Evolutionary conservation across 2,888 invertebrate species (phyloP).

Genomic region (Heliconius ismenius): DNA sequence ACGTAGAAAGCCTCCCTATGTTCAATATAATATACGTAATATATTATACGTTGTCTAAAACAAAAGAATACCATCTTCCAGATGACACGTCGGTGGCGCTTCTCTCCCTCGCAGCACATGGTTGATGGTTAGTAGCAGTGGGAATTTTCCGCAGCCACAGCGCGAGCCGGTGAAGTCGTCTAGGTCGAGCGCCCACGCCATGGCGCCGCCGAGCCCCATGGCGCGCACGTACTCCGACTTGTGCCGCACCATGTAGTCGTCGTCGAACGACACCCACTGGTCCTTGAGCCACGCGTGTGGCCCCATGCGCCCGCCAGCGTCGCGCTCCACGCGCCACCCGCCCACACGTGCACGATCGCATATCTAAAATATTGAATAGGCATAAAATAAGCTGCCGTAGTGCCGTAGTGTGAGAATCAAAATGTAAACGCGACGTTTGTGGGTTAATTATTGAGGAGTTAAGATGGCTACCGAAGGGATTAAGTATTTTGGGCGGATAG

Average conservation of each 20-base stretch:
- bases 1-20: too few relatives aligned
- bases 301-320: conserved; percentile 90
- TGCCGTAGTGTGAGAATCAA: too few relatives aligned
- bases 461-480: too few relatives aligned
- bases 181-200: conserved; percentile 94
- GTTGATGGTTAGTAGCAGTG: conserved; percentile 90
- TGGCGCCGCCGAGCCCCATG: conserved; percentile 91
- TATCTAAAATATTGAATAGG: conserved; percentile 78
- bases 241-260: conserved; percentile 89
- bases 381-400: too few relatives aligned
- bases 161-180: conserved; percentile 90
- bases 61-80: conserved; percentile 62
- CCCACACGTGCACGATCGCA: conserved; percentile 88
- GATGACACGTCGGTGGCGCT: conserved; percentile 80
- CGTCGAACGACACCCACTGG: conserved; percentile 97
- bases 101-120: conserved; percentile 87
- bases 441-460: too few relatives aligned
- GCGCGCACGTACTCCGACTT: conserved; percentile 91
- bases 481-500: too few relatives aligned
- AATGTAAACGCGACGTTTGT: too few relatives aligned
- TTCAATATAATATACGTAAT: too few relatives aligned
- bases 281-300: conserved; percentile 92
- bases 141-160: conserved; percentile 91
- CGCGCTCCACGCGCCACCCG: conserved; percentile 90
- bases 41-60: not conserved